These are phyloP conservation scores for Anser cygnoides DNA, from an alignment of 2,113 vertebrate genomes.

Conservation along the genomic window DNA sequence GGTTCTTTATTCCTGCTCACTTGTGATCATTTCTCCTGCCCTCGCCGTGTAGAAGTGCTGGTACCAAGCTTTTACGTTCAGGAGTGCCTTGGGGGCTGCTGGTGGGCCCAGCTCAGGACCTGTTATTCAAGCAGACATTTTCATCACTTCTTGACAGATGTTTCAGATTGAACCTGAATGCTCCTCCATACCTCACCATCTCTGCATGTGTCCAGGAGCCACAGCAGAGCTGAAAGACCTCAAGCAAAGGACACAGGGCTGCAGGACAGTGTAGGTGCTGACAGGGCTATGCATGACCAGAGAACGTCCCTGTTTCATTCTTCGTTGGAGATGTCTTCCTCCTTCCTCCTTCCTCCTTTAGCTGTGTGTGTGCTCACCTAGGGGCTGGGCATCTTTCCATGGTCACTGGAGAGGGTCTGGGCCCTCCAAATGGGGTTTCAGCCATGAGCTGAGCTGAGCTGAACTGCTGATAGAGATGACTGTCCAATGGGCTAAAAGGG, in stretches of 20 bases:
- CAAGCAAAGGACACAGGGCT: not conserved
- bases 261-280: not conserved
- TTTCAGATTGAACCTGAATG: not conserved
- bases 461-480: not conserved
- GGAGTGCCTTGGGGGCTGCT: not conserved
- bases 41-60: not conserved
- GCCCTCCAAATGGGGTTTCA: not conserved
- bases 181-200: not conserved
- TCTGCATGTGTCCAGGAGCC: no score
- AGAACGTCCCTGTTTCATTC: not conserved
- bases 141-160: not conserved
- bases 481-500: not conserved
- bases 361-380: no score
- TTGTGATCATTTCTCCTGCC: not conserved
- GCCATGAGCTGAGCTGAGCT: not conserved
- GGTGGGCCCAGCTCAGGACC: not conserved
- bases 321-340: fast-evolving
- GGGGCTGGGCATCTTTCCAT: not conserved
- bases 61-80: not conserved
- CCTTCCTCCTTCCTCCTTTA: not conserved
- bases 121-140: not conserved
- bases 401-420: no score
- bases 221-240: not conserved
- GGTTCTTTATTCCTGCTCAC: not conserved
- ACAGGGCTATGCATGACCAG: not conserved